Percentiles rank a stretch among this genome's conserved stretches.
Evolutionary conservation across 2,888 invertebrate genomes (phyloP).

Genomic region (Campoplex nolae): DNA sequence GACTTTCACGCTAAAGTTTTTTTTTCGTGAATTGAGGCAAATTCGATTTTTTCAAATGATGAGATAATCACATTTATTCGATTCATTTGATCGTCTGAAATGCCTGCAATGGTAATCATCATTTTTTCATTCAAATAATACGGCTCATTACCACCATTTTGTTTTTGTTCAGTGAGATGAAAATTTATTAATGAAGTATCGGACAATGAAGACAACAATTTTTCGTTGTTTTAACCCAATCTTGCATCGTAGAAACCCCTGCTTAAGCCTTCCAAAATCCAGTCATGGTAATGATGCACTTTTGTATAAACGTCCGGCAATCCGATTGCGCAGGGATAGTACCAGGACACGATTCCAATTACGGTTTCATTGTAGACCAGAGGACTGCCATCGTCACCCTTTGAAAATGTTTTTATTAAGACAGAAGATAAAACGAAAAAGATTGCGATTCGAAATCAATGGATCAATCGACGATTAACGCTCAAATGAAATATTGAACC

Average conservation of each 20-base stretch:
- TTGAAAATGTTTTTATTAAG: too few species aligned
- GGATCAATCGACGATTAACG: not conserved
- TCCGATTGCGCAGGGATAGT: slow-evolving; percentile 67
- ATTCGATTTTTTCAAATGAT: not conserved
- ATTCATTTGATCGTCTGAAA: not conserved
- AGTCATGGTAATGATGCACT: slow-evolving; percentile 54
- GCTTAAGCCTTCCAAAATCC: slow-evolving; percentile 59
- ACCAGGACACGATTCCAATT: slow-evolving; percentile 70
- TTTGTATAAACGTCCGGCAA: slow-evolving; percentile 69
- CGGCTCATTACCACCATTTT: not conserved
- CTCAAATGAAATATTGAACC: not conserved
- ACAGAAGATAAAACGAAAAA: not conserved
- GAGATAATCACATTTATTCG: not conserved
- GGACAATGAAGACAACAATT: not conserved
- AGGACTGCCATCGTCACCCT: slow-evolving; percentile 74
- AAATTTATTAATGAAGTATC: not conserved
- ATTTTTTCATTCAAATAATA: not conserved
- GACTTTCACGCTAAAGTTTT: not conserved
- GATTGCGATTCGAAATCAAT: not conserved
- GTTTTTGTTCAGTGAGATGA: not conserved
- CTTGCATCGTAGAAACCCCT: slow-evolving; percentile 4
- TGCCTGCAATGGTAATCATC: not conserved
- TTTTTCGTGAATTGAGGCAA: not conserved
- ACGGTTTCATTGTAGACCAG: slow-evolving; percentile 62
- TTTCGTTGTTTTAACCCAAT: not conserved